phyloP scores from a whole-genome alignment of 2,888 invertebrate species.

The Drosophila infuscata region DNA sequence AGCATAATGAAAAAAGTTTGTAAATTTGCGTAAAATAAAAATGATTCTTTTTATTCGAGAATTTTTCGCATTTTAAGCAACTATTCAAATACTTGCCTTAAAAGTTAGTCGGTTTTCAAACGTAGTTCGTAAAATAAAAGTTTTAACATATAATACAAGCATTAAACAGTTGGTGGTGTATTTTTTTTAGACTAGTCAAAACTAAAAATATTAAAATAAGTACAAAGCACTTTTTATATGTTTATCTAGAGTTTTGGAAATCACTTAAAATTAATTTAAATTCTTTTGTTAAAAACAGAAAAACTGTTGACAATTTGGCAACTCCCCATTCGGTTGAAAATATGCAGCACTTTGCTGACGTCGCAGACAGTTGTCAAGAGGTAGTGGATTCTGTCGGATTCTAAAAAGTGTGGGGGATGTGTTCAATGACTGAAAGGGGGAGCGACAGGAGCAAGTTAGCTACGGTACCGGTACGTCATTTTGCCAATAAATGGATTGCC shows the following conservation, averaged over 20 bases:
- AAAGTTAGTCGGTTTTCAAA: not conserved
- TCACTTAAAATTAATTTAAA: slow-evolving; percentile 4
- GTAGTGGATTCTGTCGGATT: not conserved
- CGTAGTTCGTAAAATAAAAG: not conserved
- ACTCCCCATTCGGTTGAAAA: slow-evolving; percentile 19
- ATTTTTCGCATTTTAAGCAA: not conserved
- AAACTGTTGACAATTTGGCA: slow-evolving; percentile 35
- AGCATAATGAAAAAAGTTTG: slow-evolving; percentile 12
- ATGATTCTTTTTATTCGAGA: not conserved
- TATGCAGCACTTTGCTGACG: slow-evolving; percentile 31
- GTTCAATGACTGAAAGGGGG: too few relatives aligned
- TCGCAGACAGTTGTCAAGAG: slow-evolving; percentile 42
- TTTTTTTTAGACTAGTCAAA: not conserved
- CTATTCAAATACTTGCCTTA: not conserved
- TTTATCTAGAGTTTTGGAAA: not conserved
- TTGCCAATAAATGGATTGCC: slow-evolving; percentile 55
- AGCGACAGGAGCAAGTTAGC: not conserved
- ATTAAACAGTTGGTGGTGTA: not conserved
- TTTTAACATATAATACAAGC: not conserved
- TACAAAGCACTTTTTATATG: not conserved
- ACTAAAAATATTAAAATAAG: not conserved
- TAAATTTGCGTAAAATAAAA: not conserved
- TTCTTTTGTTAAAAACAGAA: slow-evolving; percentile 28
- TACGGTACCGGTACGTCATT: slow-evolving; percentile 38
- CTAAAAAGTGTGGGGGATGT: not conserved